Conservation (phyloP, 2,113 vertebrate genomes). For the Odocoileus virginianus region DNA sequence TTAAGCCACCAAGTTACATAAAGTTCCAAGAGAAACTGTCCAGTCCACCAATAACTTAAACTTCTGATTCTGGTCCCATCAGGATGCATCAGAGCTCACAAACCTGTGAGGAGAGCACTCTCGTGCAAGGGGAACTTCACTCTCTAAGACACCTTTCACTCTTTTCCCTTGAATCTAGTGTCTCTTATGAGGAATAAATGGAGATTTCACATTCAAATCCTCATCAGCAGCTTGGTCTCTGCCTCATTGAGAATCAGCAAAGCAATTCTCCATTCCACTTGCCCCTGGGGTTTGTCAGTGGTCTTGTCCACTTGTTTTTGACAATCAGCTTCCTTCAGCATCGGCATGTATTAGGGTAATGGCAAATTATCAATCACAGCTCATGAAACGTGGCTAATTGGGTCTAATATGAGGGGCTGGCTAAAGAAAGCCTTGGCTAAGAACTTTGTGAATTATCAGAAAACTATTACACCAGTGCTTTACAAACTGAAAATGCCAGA, state of each 20-base stretch:
- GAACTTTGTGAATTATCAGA: slow-evolving; percentile 40
- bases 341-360: background rate
- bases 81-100: slow-evolving; percentile 47
- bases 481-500: background rate
- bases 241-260: slow-evolving; percentile 51
- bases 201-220: slow-evolving; percentile 50
- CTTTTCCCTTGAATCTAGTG: slow-evolving; percentile 48
- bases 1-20: background rate
- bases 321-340: slow-evolving; percentile 42
- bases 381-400: slow-evolving; percentile 51
- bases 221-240: slow-evolving; percentile 54
- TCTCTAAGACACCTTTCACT: slow-evolving; percentile 61
- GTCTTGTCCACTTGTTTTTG: slow-evolving; percentile 47
- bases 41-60: background rate
- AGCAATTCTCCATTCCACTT: slow-evolving; percentile 36
- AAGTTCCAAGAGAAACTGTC: background rate
- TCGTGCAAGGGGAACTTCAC: slow-evolving; percentile 33
- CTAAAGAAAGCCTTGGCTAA: slow-evolving; percentile 32
- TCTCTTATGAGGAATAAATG: slow-evolving; percentile 58
- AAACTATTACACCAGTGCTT: slow-evolving; percentile 49
- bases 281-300: slow-evolving; percentile 66
- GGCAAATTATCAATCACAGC: slow-evolving; percentile 55
- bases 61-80: slow-evolving; percentile 51
- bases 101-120: slow-evolving; percentile 52
- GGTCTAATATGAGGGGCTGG: background rate